Conservation (phyloP, 64 coral and sea anemone genomes). For the Porites australiensis region DNA sequence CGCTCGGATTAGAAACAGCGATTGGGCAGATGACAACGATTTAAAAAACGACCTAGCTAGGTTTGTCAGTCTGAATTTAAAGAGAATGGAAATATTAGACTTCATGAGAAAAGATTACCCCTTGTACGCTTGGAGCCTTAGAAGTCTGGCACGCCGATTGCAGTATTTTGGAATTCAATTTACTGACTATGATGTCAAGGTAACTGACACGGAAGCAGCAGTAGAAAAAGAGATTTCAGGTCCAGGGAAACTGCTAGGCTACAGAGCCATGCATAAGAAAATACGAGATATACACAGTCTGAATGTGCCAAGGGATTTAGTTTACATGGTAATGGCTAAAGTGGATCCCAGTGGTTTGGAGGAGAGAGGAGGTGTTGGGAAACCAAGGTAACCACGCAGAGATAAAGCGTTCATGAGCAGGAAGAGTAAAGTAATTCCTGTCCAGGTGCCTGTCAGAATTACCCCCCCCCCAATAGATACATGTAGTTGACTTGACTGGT, state of each 20-base stretch:
- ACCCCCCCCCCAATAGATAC: too few species aligned
- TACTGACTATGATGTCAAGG: neutral
- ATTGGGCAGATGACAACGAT: neutral
- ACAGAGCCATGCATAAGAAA: conserved; percentile 16
- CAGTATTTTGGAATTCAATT: neutral
- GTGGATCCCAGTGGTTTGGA: neutral
- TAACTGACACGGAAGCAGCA: conserved; percentile 18
- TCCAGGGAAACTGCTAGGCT: conserved; percentile 25
- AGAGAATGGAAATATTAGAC: neutral
- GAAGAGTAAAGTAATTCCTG: too few species aligned
- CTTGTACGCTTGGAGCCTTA: neutral
- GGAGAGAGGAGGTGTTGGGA: too few species aligned
- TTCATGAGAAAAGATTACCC: neutral
- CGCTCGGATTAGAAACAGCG: neutral
- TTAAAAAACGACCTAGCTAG: conserved; percentile 12
- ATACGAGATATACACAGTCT: neutral
- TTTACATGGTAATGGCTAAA: conserved; percentile 20
- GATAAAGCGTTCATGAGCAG: too few species aligned
- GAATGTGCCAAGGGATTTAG: conserved; percentile 19
- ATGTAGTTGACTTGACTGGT: too few species aligned
- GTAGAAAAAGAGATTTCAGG: neutral
- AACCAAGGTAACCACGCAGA: too few species aligned
- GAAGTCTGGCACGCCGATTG: neutral
- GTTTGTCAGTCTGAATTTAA: neutral
- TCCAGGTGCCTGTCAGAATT: too few species aligned